These are phyloP conservation scores for Ctenochaetus hawaiiensis DNA, from an alignment of 2,797 vertebrate genomes.

Conservation along the genomic window DNA sequence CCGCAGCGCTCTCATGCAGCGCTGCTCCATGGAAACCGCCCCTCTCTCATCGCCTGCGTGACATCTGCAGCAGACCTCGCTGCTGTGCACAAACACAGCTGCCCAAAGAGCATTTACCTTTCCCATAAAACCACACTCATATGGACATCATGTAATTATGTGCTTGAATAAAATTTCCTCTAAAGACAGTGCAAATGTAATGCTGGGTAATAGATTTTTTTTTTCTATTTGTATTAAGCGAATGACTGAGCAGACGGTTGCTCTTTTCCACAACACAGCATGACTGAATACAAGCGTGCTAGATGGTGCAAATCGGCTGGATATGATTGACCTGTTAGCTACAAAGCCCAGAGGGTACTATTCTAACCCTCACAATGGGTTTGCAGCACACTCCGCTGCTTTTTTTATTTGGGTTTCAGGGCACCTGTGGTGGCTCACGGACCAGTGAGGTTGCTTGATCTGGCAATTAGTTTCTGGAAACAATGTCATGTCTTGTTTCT, in stretches of 20 bases:
- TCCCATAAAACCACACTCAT: conserved; percentile 7
- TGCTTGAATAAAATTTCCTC: background rate
- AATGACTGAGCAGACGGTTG: background rate
- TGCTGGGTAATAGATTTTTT: background rate
- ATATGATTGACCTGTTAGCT: conserved; percentile 64
- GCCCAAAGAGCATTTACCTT: conserved; percentile 18
- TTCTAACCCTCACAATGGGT: conserved; percentile 40
- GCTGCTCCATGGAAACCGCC: conserved; percentile 87
- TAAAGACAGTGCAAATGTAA: background rate
- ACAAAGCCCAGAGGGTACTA: conserved; percentile 53
- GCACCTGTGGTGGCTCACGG: conserved; percentile 52
- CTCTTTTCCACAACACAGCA: conserved; percentile 25
- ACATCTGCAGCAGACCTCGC: conserved; percentile 46
- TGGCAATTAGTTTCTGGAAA: conserved; percentile 64
- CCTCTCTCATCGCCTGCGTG: conserved; percentile 57
- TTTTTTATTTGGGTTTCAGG: conserved; percentile 61
- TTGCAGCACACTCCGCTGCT: conserved; percentile 58
- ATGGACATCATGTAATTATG: background rate
- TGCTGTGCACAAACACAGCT: conserved; percentile 44
- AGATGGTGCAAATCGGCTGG: conserved; percentile 42
- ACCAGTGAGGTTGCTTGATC: conserved; percentile 57
- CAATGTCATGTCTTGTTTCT: conserved; percentile 74
- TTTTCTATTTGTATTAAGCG: background rate
- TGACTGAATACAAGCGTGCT: conserved; percentile 20
- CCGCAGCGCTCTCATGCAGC: conserved; percentile 72